Base-by-base conservation (phyloP, 2,888 invertebrate species). In the Polydesmus complanatus region DNA sequence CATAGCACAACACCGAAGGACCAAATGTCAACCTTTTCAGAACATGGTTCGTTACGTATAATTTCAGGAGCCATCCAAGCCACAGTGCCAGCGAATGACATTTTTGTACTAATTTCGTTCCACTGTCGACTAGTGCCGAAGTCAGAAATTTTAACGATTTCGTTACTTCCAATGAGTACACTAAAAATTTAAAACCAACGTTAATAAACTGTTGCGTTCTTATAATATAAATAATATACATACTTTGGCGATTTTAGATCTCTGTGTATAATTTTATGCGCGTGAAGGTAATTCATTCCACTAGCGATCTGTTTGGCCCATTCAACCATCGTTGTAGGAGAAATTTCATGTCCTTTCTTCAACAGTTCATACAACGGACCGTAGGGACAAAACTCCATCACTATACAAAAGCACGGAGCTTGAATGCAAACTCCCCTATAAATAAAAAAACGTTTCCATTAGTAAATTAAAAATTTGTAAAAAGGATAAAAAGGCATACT, bases 31-130 rank as follows among this genome's bases (percentile, higher is more conserved):
- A 98, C 94, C 73, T 95, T 92, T 72, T 97, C 96, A 0, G 92
- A 94, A 74, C 95, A 98, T 0, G 88, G 91, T 72, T 96, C 91
- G 71, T 94, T 93, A 63, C 94, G 83, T 67, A 98, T 96, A 50
- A 97, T 89, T 78, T 98, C 98, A 0, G 98, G 98, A 0, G 97
- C 95, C 97, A 98, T 98, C 97, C 97, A 98, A 0, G 95, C 92
- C 0, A 96, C 92, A 0, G 97, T 98, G 50, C 97, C 97, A 1
- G 93, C 94, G 75, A 98, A 97, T 65, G 92, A 89, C 97, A 98
- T 98, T 70, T 90, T 86, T 52, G 91, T 89, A 72, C 92, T 93
- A 50, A 88, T 88, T 71, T 94, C 89, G 74, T 92, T 90, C 88
- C 91, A 93, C 69, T 92, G 90, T 61, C 92, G 82, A 68, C 91